Evolutionary conservation across 2,797 vertebrate species (phyloP).

Genomic region (Rhynchonycteris naso): DNA sequence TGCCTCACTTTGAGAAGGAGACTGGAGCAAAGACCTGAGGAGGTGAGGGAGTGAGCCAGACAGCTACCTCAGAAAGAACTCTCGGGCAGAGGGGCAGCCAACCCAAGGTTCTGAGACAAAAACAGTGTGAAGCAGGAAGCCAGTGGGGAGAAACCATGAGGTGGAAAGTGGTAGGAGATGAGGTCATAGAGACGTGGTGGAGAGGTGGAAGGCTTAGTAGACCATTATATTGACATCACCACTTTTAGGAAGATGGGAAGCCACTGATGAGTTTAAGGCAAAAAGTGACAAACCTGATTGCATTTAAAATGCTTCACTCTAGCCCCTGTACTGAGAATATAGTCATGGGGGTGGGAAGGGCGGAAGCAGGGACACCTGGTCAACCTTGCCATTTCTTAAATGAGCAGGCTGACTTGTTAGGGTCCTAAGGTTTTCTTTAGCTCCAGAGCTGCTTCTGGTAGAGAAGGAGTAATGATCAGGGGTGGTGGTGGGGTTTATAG

Average conservation of each 20-base stretch:
- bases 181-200: neutral
- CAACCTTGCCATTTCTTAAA: neutral
- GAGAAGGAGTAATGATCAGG: neutral
- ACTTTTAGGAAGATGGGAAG: neutral
- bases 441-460: neutral
- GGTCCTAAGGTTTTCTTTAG: neutral
- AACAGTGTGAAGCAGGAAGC: neutral
- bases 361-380: neutral
- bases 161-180: no score
- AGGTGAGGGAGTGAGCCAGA: neutral
- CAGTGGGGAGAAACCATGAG: neutral
- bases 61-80: neutral
- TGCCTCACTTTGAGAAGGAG: neutral
- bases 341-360: neutral
- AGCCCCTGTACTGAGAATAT: neutral
- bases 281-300: neutral
- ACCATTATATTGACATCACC: rapidly evolving
- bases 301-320: neutral
- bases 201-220: neutral
- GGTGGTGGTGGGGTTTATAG: neutral
- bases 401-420: neutral
- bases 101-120: neutral
- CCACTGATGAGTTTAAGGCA: neutral
- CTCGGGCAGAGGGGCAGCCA: neutral
- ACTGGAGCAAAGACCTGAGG: neutral